A percentile compares a stretch with the other conserved stretches of the same genome.
phyloP scores from a whole-genome alignment of 2,113 vertebrate species.

The Cinclus cinclus region DNA sequence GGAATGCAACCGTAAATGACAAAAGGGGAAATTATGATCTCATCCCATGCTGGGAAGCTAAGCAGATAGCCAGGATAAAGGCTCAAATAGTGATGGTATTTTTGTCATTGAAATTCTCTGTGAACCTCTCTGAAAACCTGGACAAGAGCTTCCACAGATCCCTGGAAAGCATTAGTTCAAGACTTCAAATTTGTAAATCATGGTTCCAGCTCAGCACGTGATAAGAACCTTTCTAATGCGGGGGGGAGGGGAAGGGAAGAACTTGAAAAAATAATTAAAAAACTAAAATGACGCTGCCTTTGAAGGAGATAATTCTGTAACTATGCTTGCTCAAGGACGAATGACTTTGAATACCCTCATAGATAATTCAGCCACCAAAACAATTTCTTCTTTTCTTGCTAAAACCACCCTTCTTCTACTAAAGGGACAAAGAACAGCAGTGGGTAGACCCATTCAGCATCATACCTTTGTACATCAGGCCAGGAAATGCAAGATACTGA shows the following conservation, averaged over 20 bases:
- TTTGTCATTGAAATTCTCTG: neutral
- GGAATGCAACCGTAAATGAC: neutral
- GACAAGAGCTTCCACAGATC: neutral
- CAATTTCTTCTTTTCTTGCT: neutral
- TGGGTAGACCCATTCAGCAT: neutral
- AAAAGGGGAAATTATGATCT: neutral
- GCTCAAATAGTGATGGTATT: neutral
- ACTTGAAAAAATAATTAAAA: neutral
- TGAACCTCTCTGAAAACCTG: neutral
- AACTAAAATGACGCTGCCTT: neutral
- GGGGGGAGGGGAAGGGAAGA: fast-evolving
- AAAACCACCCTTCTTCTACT: neutral
- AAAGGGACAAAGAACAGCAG: neutral
- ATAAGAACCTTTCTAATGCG: neutral
- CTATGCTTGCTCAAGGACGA: neutral
- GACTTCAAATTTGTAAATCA: neutral
- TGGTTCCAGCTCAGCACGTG: neutral
- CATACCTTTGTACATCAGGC: neutral
- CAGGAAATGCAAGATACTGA: neutral
- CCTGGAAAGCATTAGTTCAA: neutral
- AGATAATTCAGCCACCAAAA: neutral
- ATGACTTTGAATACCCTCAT: neutral
- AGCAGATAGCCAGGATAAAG: neutral
- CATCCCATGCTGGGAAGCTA: neutral
- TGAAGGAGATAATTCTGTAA: neutral